Conservation (phyloP, 2,113 vertebrate genomes). For the Poicephalus gulielmi region DNA sequence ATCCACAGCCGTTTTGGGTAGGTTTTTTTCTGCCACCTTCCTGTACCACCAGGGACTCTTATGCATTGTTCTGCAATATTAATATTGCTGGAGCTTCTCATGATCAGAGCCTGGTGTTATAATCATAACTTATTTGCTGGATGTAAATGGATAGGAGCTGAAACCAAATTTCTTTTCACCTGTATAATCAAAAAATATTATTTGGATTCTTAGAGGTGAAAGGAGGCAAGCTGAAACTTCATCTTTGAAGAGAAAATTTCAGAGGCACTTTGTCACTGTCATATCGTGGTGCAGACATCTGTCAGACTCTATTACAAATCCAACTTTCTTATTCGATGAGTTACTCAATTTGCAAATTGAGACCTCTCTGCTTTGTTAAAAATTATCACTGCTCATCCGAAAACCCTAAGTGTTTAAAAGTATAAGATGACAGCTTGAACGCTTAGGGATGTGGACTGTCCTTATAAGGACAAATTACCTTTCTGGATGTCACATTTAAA, state of each 20-base stretch:
- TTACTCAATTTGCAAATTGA: constrained; percentile 70
- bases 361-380: constrained; percentile 64
- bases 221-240: constrained; percentile 61
- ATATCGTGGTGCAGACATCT: constrained; percentile 57
- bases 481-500: constrained; percentile 66
- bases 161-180: constrained; percentile 58
- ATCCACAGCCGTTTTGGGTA: background rate
- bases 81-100: constrained; percentile 15
- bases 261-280: constrained; percentile 65
- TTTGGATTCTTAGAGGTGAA: constrained; percentile 65
- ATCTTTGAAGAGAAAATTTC: constrained; percentile 71
- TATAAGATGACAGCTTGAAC: constrained; percentile 59
- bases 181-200: constrained; percentile 63
- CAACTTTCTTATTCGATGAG: constrained; percentile 63
- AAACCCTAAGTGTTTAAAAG: constrained; percentile 63
- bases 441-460: constrained; percentile 57
- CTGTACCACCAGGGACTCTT: background rate
- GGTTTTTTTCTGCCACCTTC: background rate
- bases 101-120: constrained; percentile 21
- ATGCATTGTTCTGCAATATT: background rate
- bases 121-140: constrained; percentile 52
- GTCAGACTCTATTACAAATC: constrained; percentile 64
- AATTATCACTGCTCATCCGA: constrained; percentile 58
- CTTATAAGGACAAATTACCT: constrained; percentile 68
- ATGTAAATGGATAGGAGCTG: constrained; percentile 54